Percentiles rank a stretch among this genome's conserved stretches.
These are phyloP conservation scores for Globodera rostochiensis DNA, from an alignment of 1,140 invertebrate genomes.

Conservation along the genomic window DNA sequence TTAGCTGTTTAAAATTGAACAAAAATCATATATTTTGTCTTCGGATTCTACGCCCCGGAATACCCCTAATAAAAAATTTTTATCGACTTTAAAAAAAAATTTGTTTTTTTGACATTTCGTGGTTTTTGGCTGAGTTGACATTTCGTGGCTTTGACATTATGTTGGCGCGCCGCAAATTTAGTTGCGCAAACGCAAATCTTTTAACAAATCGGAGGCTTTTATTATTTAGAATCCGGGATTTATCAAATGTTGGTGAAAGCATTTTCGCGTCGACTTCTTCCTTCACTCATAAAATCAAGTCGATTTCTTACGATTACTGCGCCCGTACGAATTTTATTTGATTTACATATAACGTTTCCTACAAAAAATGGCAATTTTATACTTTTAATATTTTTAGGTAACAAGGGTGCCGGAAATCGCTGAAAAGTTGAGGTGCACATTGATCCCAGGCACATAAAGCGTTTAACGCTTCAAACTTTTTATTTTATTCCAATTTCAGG, in stretches of 20 bases:
- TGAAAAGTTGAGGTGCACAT: slow-evolving; percentile 10
- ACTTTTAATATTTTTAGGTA: not conserved
- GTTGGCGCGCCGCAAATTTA: too few relatives aligned
- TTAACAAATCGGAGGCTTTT: not conserved
- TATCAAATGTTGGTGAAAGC: not conserved
- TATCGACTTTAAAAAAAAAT: too few relatives aligned
- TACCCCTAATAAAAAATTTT: too few relatives aligned
- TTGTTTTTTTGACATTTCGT: too few relatives aligned
- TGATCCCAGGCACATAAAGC: not conserved
- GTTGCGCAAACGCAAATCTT: too few relatives aligned
- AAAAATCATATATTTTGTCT: too few relatives aligned
- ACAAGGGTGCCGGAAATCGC: slow-evolving; percentile 1
- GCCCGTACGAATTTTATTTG: not conserved
- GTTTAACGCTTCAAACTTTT: not conserved
- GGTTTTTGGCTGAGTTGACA: too few relatives aligned
- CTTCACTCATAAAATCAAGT: not conserved
- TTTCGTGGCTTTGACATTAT: too few relatives aligned
- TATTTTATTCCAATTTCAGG: slow-evolving; percentile 67
- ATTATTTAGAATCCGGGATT: not conserved
- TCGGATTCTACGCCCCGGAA: too few relatives aligned
- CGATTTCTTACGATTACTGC: not conserved
- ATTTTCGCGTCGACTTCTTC: not conserved
- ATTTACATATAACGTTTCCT: not conserved
- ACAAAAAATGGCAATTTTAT: too few relatives aligned
- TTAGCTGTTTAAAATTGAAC: too few relatives aligned